Base-by-base conservation (phyloP, 2,888 invertebrate genomes). In the Eupithecia dodoneata region DNA sequence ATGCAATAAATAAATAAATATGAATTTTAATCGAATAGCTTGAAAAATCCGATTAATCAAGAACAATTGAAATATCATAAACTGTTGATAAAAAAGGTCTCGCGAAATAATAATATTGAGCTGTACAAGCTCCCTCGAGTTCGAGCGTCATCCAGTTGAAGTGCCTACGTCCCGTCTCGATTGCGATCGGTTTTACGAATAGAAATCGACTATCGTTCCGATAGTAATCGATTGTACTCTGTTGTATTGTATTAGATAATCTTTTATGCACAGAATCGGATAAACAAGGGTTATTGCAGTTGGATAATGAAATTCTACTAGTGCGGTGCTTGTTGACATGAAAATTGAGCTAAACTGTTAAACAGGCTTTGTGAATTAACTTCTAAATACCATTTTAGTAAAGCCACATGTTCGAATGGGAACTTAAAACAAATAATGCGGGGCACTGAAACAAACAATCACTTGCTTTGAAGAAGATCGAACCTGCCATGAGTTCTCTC, bases 41-140 rank as follows among this genome's bases (percentile, higher is more conserved):
- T 3, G 10, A 59, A 18, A 59, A n/a, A n/a, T 13, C 52, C 52
- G 55, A 55, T 10, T 0, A 18, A 59, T 59, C 59, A 59, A 18
- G 10, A 30, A 12, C 10, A 10, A 63, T 42, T 15, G 15, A 66
- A 13, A 42, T 66, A 66, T 42, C 69, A 44, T 44, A 69, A 67
- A 47, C 71, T 74, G 76, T 67, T 41, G 72, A 49, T 73, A 49
- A 73, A 65, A 49, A 49, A 15, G 15, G 30, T 47, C 45, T 63
- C 63, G 6, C 45, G 18, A 41, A 65, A 86, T 85, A 85, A 87
- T 87, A 86, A 87, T 87, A 86, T 86, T 84, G 82, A 82, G 82
- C 77, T 82, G 67, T 81, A 84, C 84, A 83, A 85, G 87, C 82
- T 85, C 84, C 81, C 86, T 88, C 77, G 84, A 86, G 83, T 84